phyloP scores from a whole-genome alignment of 1,140 invertebrate species.

The Rhopalosiphum maidis region DNA sequence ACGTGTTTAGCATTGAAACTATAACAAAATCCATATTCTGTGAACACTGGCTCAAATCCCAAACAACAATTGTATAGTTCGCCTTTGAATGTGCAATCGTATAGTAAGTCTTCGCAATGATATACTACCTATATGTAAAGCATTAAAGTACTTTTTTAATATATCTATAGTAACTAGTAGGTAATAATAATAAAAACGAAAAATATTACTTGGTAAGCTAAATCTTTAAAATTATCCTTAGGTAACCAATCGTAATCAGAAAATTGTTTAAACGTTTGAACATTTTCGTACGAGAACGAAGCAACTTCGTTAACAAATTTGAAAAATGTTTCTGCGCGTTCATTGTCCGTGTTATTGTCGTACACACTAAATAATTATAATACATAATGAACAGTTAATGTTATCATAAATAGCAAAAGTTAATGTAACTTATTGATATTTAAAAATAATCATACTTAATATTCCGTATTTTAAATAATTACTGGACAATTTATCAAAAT shows the following conservation, averaged over 20 bases:
- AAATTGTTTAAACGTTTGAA: conserved; percentile 63
- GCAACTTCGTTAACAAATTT: conserved; percentile 30
- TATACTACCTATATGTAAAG: conserved; percentile 64
- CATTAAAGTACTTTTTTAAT: neutral
- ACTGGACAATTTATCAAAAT: neutral
- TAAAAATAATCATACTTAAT: too few relatives aligned
- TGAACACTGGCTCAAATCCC: conserved; percentile 70
- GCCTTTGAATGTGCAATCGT: conserved; percentile 70
- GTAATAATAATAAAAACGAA: neutral
- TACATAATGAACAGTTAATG: neutral
- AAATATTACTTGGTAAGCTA: conserved; percentile 57
- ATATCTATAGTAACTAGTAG: neutral
- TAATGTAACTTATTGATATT: too few relatives aligned
- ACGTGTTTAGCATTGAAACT: conserved; percentile 71
- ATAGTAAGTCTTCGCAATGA: conserved; percentile 67
- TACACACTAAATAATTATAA: conserved; percentile 26
- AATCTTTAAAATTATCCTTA: conserved; percentile 56
- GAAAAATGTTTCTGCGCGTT: neutral
- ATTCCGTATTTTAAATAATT: too few relatives aligned
- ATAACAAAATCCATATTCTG: conserved; percentile 75
- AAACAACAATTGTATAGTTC: conserved; percentile 69
- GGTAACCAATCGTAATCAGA: conserved; percentile 59
- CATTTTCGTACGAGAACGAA: conserved; percentile 39
- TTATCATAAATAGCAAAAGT: neutral
- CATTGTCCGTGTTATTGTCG: neutral